Evolutionary conservation across 2,888 invertebrate genomes (phyloP).

Genomic region (Eupithecia inturbata): DNA sequence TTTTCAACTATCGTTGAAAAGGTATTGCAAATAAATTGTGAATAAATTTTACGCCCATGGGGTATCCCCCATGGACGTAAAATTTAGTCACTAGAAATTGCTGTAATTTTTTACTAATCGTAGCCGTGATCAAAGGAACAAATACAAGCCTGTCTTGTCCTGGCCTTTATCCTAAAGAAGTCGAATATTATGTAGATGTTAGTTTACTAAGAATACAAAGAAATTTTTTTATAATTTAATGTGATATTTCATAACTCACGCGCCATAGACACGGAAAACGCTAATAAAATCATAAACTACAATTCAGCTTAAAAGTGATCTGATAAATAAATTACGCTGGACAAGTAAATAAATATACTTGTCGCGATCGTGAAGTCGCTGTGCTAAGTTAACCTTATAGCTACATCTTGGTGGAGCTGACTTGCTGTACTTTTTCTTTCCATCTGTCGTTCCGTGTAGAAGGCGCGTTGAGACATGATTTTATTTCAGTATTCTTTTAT

Average conservation of each 20-base stretch:
- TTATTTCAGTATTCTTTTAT: not conserved
- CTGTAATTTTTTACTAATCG: not conserved
- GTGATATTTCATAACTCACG: not conserved
- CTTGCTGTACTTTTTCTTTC: not conserved
- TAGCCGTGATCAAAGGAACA: not conserved
- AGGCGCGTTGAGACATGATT: not conserved
- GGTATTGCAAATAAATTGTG: not conserved
- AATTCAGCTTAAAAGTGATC: not conserved
- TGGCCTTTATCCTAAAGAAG: not conserved
- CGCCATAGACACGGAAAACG: not conserved
- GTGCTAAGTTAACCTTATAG: not conserved
- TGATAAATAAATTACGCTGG: not conserved
- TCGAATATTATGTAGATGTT: not conserved
- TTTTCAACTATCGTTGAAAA: too few relatives aligned
- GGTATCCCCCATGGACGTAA: not conserved
- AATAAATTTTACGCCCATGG: not conserved
- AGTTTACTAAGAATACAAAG: constrained; percentile 1
- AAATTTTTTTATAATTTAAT: not conserved
- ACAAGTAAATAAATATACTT: not conserved
- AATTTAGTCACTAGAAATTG: not conserved
- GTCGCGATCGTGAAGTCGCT: not conserved
- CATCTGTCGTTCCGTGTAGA: not conserved
- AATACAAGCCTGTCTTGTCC: not conserved
- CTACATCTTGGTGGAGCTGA: not conserved
- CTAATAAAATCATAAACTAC: not conserved